These are phyloP conservation scores for Cynoglossus semilaevis DNA, from an alignment of 2,113 vertebrate genomes.

Conservation along the genomic window DNA sequence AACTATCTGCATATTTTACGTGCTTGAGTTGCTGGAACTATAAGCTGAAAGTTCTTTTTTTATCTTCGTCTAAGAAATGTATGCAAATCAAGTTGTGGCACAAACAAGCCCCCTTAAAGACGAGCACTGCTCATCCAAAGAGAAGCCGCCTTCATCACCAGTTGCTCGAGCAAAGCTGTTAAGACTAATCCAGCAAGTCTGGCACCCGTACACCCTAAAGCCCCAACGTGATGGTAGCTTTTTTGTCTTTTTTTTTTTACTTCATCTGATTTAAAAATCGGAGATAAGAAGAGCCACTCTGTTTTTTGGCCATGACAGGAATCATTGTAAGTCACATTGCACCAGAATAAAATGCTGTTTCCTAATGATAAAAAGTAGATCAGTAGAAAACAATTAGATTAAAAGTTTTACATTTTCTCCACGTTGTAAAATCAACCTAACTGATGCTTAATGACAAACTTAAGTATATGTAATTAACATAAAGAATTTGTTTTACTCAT, in stretches of 20 bases:
- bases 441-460: too few relatives aligned
- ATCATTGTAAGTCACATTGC: not conserved
- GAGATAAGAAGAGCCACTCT: conserved; percentile 20
- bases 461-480: too few relatives aligned
- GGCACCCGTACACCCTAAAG: conserved; percentile 48
- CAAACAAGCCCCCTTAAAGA: conserved; percentile 48
- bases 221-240: conserved; percentile 16
- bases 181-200: conserved; percentile 59
- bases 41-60: conserved; percentile 32
- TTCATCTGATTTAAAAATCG: conserved; percentile 42
- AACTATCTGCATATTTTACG: conserved; percentile 45
- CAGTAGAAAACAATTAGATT: too few relatives aligned
- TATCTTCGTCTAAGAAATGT: conserved; percentile 32
- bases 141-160: conserved; percentile 50
- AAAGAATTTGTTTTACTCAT: too few relatives aligned
- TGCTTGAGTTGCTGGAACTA: conserved; percentile 28
- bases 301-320: not conserved
- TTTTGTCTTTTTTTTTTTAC: conserved; percentile 3
- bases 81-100: conserved; percentile 53
- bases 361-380: too few relatives aligned
- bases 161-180: conserved; percentile 56
- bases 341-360: not conserved
- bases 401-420: too few relatives aligned
- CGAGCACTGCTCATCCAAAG: conserved; percentile 45
- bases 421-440: too few relatives aligned